Base-by-base conservation (phyloP, 2,113 vertebrate species). In the Miniopterus natalensis region DNA sequence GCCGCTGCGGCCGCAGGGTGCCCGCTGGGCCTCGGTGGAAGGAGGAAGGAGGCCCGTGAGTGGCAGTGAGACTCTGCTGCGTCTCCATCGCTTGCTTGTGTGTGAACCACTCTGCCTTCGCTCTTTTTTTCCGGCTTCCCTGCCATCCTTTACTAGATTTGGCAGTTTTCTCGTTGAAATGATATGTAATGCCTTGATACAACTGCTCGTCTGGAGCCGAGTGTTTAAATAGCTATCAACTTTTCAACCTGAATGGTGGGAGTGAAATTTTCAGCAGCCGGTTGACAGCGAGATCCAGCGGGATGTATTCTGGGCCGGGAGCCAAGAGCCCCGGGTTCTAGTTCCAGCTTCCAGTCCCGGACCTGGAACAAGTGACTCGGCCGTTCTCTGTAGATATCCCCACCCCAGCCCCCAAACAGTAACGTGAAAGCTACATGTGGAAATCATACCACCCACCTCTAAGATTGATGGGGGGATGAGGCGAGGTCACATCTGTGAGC, bases 111-210 rank as follows among this genome's bases (percentile, higher is more conserved):
- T 23, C 21, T 21, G 80, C 59, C 20, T 57, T 42, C 2, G 45
- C 73, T 88, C 88, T 65, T 42, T 70, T 75, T 92, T 45, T 13
- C 2, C 0, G 63, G 65, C 81, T 78, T 84, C 66, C 57, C 42
- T 49, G 53, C 80, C 77, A 57, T 42, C 61, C 21, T 84, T 88
- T 78, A 51, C 71, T 45, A 27, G n/a, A 49, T 36, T 78, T 66
- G 93, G 95, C 84, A 73, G 51, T 40, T 96, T 88, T 90, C 73
- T 83, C 88, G 42, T 95, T 93, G 78, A 96, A 91, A 78, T 63
- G n/a, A 2, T n/a, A 65, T 63, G 86, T 90, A 49, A 42, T 0
- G 15, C 80, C 78, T 95, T 74, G 73, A 51, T 78, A 18, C 5
- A 68, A 70, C 85, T 63, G 55, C 14, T 83, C 20, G 29, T 80